Percentiles rank a stretch among this genome's conserved stretches.
Conservation (phyloP, 92 coral and sea anemone species). For the Phenganax subtilis region DNA sequence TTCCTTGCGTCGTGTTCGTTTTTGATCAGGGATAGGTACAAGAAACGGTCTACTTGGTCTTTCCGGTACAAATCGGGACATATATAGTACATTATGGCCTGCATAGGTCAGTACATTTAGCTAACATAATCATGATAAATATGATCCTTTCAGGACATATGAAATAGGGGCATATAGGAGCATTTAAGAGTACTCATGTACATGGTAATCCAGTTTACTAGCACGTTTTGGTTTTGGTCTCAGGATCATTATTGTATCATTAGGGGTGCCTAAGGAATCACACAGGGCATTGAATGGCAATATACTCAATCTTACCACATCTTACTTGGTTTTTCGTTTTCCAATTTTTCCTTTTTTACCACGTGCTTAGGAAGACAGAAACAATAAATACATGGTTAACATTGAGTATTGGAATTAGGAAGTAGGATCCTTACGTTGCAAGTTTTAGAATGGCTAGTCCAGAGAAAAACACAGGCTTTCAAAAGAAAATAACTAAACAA, state of each 20-base stretch:
- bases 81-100: no score
- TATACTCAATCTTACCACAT: neutral
- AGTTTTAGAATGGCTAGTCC: conserved; percentile 1
- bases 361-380: neutral
- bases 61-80: no score
- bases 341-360: neutral
- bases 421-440: neutral
- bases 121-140: no score
- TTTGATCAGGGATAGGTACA: no score
- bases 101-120: no score
- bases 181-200: no score
- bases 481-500: conserved; percentile 74
- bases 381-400: neutral
- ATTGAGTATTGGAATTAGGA: neutral
- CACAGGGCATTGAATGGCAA: neutral
- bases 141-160: no score
- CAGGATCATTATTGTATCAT: neutral
- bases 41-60: no score
- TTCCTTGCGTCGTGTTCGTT: no score
- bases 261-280: neutral
- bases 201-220: no score
- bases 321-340: neutral
- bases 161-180: no score
- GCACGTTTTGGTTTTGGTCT: no score
- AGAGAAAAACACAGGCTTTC: conserved; percentile 30